Conservation (phyloP, 2,113 vertebrate genomes). For the Cryptotis parvus region DNA sequence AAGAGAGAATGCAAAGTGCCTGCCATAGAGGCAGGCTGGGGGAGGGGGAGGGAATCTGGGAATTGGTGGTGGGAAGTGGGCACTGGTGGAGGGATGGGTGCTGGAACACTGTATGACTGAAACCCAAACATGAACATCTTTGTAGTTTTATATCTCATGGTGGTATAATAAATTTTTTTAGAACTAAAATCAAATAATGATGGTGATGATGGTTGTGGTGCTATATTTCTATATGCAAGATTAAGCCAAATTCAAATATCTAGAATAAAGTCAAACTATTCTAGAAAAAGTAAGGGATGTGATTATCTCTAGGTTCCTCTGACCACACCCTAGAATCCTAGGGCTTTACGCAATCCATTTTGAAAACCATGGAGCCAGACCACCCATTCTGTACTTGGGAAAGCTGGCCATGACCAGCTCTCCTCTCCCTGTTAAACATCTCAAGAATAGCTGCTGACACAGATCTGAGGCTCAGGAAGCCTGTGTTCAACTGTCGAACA, state of each 20-base stretch:
- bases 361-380: neutral
- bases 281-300: neutral
- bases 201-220: too few relatives aligned
- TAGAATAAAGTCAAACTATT: neutral
- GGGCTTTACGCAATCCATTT: neutral
- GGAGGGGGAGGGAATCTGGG: too few relatives aligned
- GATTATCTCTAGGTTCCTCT: neutral
- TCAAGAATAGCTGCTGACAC: neutral
- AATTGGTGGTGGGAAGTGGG: too few relatives aligned
- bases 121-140: too few relatives aligned
- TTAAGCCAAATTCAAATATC: neutral
- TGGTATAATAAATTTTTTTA: too few relatives aligned
- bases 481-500: neutral
- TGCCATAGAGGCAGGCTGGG: too few relatives aligned
- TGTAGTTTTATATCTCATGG: too few relatives aligned
- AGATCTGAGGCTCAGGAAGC: neutral
- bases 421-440: too few relatives aligned
- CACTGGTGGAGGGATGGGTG: too few relatives aligned
- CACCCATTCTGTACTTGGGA: neutral
- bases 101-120: too few relatives aligned
- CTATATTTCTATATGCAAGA: conserved; percentile 6
- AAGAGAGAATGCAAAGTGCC: too few relatives aligned
- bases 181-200: too few relatives aligned
- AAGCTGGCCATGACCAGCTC: neutral
- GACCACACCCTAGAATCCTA: neutral